Conservation (phyloP, 2,113 vertebrate genomes). For the Stictonetta naevosa region DNA sequence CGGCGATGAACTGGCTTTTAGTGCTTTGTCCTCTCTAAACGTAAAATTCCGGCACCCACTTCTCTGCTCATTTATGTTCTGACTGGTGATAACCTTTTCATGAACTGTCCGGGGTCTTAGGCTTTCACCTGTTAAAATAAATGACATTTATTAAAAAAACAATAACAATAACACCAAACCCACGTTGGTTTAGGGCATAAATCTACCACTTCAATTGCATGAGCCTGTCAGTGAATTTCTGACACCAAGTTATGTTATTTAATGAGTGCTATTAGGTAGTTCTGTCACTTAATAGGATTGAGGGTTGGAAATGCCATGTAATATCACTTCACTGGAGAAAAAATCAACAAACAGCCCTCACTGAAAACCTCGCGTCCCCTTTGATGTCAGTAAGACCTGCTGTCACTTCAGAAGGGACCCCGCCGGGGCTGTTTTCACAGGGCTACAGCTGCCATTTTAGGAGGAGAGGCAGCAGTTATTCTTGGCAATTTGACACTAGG, state of each 20-base stretch:
- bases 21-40: background rate
- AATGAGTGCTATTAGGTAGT: constrained; percentile 72
- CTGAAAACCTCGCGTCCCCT: background rate
- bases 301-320: constrained; percentile 71
- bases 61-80: background rate
- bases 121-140: constrained; percentile 59
- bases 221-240: constrained; percentile 55
- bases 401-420: constrained; percentile 49
- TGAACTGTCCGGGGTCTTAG: background rate
- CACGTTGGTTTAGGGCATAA: constrained; percentile 26
- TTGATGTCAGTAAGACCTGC: constrained; percentile 51
- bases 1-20: background rate
- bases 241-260: constrained; percentile 70
- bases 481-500: constrained; percentile 40
- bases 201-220: constrained; percentile 30
- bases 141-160: background rate
- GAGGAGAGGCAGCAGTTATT: constrained; percentile 40
- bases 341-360: constrained; percentile 69
- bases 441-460: constrained; percentile 35
- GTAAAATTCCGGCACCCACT: background rate
- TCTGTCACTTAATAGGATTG: constrained; percentile 73
- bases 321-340: constrained; percentile 68
- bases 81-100: background rate
- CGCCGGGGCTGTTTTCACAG: constrained; percentile 28
- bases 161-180: constrained; percentile 8